Conservation (phyloP, 1,140 invertebrate genomes). For the Tribolium madens region DNA sequence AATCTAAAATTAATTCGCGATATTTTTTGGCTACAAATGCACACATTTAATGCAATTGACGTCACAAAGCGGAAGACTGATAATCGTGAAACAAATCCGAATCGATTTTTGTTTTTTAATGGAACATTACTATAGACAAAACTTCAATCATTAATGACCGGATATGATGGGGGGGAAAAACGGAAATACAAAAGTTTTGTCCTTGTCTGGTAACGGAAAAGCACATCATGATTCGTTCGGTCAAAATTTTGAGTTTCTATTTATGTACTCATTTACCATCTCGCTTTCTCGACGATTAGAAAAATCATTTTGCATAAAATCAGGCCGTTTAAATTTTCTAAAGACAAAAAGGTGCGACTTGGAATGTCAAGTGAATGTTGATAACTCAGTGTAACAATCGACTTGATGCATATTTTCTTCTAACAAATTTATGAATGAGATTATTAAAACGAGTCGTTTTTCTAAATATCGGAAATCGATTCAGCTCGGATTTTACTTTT, state of each 20-base stretch:
- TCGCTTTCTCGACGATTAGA: not conserved
- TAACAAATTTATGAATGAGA: not conserved
- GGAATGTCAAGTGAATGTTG: slow-evolving; percentile 9
- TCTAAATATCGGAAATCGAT: slow-evolving; percentile 13
- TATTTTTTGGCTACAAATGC: not conserved
- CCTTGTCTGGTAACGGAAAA: not conserved
- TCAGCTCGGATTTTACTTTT: slow-evolving; percentile 6
- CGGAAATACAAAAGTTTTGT: not conserved
- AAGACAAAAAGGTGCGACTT: slow-evolving; percentile 23
- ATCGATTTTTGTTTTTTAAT: not conserved
- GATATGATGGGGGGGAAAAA: not conserved
- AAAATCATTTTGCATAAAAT: not conserved
- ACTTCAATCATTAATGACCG: slow-evolving; percentile 8
- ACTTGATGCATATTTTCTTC: not conserved
- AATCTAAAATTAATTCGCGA: not conserved
- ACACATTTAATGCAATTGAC: too few species aligned
- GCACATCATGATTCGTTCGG: not conserved
- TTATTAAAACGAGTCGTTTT: not conserved
- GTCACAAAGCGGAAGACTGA: too few species aligned
- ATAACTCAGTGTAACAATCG: not conserved
- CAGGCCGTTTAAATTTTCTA: slow-evolving; percentile 9
- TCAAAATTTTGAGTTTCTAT: not conserved
- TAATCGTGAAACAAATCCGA: not conserved
- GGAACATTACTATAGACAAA: not conserved
- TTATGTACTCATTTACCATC: not conserved